phyloP scores from a whole-genome alignment of 2,113 vertebrate genomes.

The Ramphastos sulfuratus region DNA sequence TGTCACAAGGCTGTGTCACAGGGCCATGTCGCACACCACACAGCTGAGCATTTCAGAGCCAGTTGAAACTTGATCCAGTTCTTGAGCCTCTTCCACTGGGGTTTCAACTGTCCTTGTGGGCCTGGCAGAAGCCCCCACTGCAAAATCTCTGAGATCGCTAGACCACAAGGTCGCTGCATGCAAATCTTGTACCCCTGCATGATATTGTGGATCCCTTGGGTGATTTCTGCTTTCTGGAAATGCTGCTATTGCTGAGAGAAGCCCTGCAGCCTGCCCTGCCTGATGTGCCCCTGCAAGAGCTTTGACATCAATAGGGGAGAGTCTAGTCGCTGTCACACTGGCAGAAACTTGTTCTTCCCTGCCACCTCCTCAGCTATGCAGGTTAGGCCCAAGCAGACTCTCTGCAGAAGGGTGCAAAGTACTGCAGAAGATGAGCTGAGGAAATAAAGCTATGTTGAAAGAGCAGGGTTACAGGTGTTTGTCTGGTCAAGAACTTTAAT shows the following conservation, averaged over 20 bases:
- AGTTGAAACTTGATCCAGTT: neutral
- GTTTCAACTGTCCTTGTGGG: neutral
- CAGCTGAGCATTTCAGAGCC: neutral
- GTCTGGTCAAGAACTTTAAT: neutral
- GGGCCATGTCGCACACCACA: neutral
- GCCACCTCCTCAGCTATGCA: neutral
- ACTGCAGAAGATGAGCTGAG: neutral
- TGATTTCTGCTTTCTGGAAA: neutral
- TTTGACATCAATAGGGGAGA: neutral
- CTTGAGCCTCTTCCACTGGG: neutral
- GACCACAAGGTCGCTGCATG: neutral
- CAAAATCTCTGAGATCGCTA: neutral
- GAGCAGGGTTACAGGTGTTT: neutral
- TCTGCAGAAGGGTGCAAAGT: neutral
- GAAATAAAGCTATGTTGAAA: neutral
- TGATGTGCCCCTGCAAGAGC: neutral
- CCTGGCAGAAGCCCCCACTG: neutral
- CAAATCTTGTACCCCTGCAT: neutral
- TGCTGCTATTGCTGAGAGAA: neutral
- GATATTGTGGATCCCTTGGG: neutral
- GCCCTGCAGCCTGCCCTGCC: neutral
- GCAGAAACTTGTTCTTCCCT: neutral
- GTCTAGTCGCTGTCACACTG: neutral
- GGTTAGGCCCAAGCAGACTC: neutral
- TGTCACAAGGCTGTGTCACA: neutral